A percentile compares a stretch with the other conserved stretches of the same genome.
phyloP scores from a whole-genome alignment of 2,113 vertebrate genomes.

The Tiliqua scincoides region DNA sequence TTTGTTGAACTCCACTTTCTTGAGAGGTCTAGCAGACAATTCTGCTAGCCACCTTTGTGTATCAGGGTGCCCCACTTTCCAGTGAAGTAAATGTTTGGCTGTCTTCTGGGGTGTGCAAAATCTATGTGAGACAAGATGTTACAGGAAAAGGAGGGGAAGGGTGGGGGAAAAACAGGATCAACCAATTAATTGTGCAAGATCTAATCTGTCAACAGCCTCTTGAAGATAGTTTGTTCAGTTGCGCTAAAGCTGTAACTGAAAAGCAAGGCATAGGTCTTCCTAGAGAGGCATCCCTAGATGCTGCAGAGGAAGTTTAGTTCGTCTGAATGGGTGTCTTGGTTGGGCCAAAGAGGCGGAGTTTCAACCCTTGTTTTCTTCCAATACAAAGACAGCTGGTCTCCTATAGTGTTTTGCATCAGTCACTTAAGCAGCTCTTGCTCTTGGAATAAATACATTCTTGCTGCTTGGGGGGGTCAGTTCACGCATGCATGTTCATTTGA shows the following conservation, averaged over 20 bases:
- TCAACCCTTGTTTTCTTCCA: neutral
- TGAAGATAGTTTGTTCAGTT: neutral
- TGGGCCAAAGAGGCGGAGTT: neutral
- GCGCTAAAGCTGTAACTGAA: neutral
- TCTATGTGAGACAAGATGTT: neutral
- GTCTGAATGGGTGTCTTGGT: neutral
- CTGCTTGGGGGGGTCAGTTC: neutral
- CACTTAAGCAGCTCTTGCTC: neutral
- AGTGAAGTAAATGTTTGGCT: neutral
- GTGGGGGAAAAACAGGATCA: neutral
- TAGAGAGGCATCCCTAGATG: neutral
- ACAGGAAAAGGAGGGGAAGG: neutral
- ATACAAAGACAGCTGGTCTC: neutral
- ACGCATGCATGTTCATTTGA: neutral
- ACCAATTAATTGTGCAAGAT: slow-evolving; percentile 9
- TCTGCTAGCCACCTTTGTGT: too few relatives aligned
- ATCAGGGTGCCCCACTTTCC: neutral
- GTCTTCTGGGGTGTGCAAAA: neutral
- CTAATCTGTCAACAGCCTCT: slow-evolving; percentile 3
- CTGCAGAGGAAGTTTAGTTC: neutral
- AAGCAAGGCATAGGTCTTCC: neutral
- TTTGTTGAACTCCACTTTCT: neutral
- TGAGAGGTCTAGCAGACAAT: too few relatives aligned
- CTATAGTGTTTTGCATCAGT: neutral
- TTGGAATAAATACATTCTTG: neutral